Base-by-base conservation (phyloP, 1,140 invertebrate species). In the Matsumurasca onukii region DNA sequence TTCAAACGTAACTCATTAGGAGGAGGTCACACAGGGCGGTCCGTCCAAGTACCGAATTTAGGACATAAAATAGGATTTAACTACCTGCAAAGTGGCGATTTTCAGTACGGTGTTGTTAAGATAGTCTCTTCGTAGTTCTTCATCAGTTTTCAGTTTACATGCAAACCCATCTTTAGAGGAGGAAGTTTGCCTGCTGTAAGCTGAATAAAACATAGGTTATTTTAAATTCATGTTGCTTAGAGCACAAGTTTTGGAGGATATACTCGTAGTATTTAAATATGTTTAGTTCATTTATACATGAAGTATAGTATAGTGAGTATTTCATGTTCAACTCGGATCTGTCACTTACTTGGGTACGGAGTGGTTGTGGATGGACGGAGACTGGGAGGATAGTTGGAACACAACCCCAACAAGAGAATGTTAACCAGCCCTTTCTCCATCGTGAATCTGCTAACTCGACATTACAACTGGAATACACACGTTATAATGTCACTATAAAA, bases 71-170 rank as follows among this genome's bases (percentile, higher is more conserved):
- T 55, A 55, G 27, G 22, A 27, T 39, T 31, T 69, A 69, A 70
- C 71, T 66, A 76, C 75, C 39, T 71, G 66, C 30, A 73, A 69
- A 15, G 75, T 76, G 3, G 72, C 73, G 30, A 76, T 73, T 62
- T 71, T 74, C 15, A 76, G 52, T n/a, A 48, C 69, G 68, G 73
- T 75, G 20, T 73, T 73, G 15, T 57, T 34, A 3, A 75, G 57
- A n/a, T 73, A 34, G 62, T 73, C 73, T 31, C 72, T 70, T 57
- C 69, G 51, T 17, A 73, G 66, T 51, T 75, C 63, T n/a, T 68
- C 63, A 15, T 70, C 65, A 59, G 34, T 70, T 69, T 71, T 71
- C 17, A 75, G 52, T 24, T 30, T 66, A 27, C 74, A 75, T 1
- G 55, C 45, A 63, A 74, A 75, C 22, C 3, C 25, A 34, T 63